Conservation (phyloP, 2,113 vertebrate genomes). For the Anguilla japonica region DNA sequence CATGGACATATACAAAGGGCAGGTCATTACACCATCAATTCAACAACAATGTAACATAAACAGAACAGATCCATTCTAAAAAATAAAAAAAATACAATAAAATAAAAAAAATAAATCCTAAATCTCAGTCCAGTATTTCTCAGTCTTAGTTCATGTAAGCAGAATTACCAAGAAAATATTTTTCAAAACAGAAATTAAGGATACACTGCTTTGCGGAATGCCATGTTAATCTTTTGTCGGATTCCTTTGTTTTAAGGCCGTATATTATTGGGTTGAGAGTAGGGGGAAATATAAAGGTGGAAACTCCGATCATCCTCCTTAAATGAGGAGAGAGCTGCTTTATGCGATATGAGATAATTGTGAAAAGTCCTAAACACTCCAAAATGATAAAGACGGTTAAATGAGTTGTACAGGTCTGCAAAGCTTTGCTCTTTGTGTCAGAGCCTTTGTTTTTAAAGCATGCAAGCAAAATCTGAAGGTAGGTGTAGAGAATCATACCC, state of each 20-base stretch:
- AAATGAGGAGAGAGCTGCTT: slow-evolving; percentile 44
- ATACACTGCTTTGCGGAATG: slow-evolving; percentile 36
- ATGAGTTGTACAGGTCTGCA: slow-evolving; percentile 72
- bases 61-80: too few relatives aligned
- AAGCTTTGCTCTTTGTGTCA: slow-evolving; percentile 65
- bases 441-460: slow-evolving; percentile 60
- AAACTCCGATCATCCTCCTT: slow-evolving; percentile 56
- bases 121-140: too few relatives aligned
- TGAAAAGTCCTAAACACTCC: slow-evolving; percentile 67
- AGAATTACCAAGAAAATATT: not conserved
- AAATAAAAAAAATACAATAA: too few relatives aligned
- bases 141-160: too few relatives aligned
- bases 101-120: too few relatives aligned
- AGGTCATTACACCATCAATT: too few relatives aligned
- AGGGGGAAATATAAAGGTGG: slow-evolving; percentile 62
- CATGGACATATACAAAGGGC: too few relatives aligned
- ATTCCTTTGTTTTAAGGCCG: slow-evolving; percentile 72
- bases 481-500: slow-evolving; percentile 40
- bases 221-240: slow-evolving; percentile 36
- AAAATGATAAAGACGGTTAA: slow-evolving; percentile 61
- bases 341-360: slow-evolving; percentile 66
- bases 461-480: slow-evolving; percentile 60
- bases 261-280: slow-evolving; percentile 71
- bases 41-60: too few relatives aligned
- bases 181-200: not conserved